Conservation (phyloP, 2,888 invertebrate species). For the Beris morrisii region DNA sequence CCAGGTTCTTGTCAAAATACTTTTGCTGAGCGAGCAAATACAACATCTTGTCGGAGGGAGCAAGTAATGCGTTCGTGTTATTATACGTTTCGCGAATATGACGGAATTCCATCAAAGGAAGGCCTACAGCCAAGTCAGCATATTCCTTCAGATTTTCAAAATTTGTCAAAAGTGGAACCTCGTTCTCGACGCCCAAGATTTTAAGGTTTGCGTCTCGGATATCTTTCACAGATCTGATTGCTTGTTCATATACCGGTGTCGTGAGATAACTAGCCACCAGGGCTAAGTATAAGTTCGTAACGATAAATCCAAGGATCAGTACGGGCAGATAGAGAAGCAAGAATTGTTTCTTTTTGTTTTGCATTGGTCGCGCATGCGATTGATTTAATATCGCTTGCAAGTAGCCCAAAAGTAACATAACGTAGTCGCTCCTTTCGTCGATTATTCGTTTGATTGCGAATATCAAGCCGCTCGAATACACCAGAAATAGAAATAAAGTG, state of each 20-base stretch:
- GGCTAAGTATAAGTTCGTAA: constrained; percentile 1
- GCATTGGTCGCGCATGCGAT: background rate
- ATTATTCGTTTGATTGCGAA: background rate
- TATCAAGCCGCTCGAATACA: background rate
- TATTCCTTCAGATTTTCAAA: background rate
- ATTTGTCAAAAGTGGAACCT: background rate
- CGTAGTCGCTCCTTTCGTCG: background rate
- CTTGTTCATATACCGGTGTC: background rate
- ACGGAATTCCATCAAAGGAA: background rate
- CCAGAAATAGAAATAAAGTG: background rate
- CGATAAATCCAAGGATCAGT: constrained; percentile 7
- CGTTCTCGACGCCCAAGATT: constrained; percentile 4
- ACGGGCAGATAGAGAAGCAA: background rate
- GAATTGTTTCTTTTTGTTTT: background rate
- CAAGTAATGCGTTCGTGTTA: constrained; percentile 1
- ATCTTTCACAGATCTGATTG: constrained; percentile 1
- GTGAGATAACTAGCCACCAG: constrained; percentile 17
- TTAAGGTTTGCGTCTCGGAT: constrained; percentile 1
- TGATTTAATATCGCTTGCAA: background rate
- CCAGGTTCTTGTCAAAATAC: background rate
- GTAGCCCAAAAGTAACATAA: background rate
- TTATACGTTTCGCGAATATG: background rate
- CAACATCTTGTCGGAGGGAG: background rate
- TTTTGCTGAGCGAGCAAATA: background rate
- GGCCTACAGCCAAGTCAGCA: background rate